Percentiles rank a stretch among this genome's conserved stretches.
Evolutionary conservation across 1,140 invertebrate genomes (phyloP).

Genomic region (Phymorhynchus buccinoides): DNA sequence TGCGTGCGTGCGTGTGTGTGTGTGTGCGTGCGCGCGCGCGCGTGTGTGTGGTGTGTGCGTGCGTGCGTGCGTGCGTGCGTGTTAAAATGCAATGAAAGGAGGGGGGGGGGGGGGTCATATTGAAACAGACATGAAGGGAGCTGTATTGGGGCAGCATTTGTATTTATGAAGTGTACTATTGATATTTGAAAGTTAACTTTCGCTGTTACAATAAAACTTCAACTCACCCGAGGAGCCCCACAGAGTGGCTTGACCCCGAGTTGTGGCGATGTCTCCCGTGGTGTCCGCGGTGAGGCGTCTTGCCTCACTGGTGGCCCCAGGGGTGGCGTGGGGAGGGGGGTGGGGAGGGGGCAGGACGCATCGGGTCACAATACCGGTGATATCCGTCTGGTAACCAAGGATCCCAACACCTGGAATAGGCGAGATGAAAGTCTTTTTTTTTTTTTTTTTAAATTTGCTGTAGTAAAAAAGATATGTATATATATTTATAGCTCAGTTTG

Average conservation of each 20-base stretch:
- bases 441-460: too few species aligned
- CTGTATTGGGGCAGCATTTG: too few species aligned
- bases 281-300: too few species aligned
- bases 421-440: too few species aligned
- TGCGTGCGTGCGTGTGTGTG: not conserved
- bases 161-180: too few species aligned
- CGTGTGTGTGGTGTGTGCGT: not conserved
- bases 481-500: too few species aligned
- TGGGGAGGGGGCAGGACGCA: not conserved
- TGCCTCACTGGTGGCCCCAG: not conserved
- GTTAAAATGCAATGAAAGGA: not conserved
- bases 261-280: not conserved
- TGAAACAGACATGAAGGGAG: not conserved
- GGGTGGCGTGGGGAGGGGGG: not conserved
- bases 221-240: conserved; percentile 55
- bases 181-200: too few species aligned
- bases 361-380: conserved; percentile 44
- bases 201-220: too few species aligned
- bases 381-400: conserved; percentile 59
- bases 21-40: not conserved
- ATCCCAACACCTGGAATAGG: conserved; percentile 51
- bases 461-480: too few species aligned
- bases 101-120: not conserved
- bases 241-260: conserved; percentile 34
- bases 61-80: not conserved